phyloP scores from a whole-genome alignment of 2,888 invertebrate genomes.

The Monochamus alternatus region DNA sequence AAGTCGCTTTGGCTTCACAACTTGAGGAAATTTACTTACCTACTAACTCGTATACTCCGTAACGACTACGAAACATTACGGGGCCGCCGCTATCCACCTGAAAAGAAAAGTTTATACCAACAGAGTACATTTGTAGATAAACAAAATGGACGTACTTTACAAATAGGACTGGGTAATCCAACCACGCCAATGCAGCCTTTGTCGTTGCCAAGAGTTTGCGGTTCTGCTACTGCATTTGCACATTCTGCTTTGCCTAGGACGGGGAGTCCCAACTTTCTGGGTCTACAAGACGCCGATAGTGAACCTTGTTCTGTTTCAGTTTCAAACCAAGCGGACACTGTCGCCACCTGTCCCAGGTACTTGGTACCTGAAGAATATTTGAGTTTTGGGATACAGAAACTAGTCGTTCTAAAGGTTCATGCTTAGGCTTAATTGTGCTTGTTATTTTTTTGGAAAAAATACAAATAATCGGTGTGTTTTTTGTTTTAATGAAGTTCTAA shows the following conservation, averaged over 20 bases:
- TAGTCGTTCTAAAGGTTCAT: too few species aligned
- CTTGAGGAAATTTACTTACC: constrained; percentile 64
- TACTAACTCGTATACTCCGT: constrained; percentile 73
- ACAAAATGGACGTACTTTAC: constrained; percentile 68
- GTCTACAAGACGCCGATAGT: constrained; percentile 69
- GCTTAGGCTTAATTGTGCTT: too few species aligned
- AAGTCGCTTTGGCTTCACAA: constrained; percentile 11
- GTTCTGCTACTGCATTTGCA: constrained; percentile 65
- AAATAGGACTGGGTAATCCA: constrained; percentile 71
- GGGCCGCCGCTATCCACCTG: constrained; percentile 75
- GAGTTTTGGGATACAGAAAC: not conserved
- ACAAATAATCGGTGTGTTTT: too few species aligned
- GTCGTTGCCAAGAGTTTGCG: constrained; percentile 69
- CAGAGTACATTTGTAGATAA: constrained; percentile 1
- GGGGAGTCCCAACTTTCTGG: constrained; percentile 73
- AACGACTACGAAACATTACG: constrained; percentile 72
- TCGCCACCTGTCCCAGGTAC: constrained; percentile 73
- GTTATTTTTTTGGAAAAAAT: too few species aligned
- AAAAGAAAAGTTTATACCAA: constrained; percentile 50
- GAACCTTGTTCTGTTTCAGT: constrained; percentile 52
- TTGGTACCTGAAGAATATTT: constrained; percentile 65
- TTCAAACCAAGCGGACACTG: constrained; percentile 71
- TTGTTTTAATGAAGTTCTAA: too few species aligned
- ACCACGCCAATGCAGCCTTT: constrained; percentile 75
- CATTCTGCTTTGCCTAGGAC: constrained; percentile 71